These are phyloP conservation scores for Hirtodrosophila duncani DNA, from an alignment of 2,888 invertebrate species.

Conservation along the genomic window DNA sequence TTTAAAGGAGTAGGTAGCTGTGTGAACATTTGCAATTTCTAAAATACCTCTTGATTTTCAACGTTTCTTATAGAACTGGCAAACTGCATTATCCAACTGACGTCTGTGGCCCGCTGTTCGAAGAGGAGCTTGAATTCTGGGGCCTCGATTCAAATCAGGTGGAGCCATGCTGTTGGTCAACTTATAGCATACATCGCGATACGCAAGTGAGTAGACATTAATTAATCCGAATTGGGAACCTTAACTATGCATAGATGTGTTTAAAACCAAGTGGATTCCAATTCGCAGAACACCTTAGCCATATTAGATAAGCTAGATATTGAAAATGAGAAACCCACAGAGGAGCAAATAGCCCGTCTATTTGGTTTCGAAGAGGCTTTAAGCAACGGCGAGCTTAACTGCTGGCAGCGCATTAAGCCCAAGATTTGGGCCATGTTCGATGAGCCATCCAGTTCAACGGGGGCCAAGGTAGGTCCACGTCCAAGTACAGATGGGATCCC, in stretches of 20 bases:
- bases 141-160: constrained; percentile 98
- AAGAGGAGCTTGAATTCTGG: constrained; percentile 98
- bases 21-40: too few relatives aligned
- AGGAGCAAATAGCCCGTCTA: constrained; percentile 94
- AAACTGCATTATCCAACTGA: constrained; percentile 97
- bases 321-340: constrained; percentile 93
- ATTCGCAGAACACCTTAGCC: constrained; percentile 90
- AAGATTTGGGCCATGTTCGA: constrained; percentile 97
- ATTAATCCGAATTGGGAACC: neutral
- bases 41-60: neutral
- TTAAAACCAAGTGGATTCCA: too few relatives aligned
- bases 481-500: too few relatives aligned
- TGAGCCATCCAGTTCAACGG: constrained; percentile 95
- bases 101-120: constrained; percentile 97
- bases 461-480: constrained; percentile 98
- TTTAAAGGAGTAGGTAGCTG: too few relatives aligned
- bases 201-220: constrained; percentile 82
- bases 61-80: constrained; percentile 83
- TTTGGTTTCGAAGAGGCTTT: constrained; percentile 94
- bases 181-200: constrained; percentile 92
- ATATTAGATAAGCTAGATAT: constrained; percentile 97
- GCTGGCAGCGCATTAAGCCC: constrained; percentile 94
- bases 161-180: constrained; percentile 99
- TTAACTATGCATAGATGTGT: neutral
- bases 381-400: constrained; percentile 86